Evolutionary conservation across 2,797 vertebrate species (phyloP), one percentile per base, ranked within the genome.

Genomic region (Myioborus melanocephalus): DNA sequence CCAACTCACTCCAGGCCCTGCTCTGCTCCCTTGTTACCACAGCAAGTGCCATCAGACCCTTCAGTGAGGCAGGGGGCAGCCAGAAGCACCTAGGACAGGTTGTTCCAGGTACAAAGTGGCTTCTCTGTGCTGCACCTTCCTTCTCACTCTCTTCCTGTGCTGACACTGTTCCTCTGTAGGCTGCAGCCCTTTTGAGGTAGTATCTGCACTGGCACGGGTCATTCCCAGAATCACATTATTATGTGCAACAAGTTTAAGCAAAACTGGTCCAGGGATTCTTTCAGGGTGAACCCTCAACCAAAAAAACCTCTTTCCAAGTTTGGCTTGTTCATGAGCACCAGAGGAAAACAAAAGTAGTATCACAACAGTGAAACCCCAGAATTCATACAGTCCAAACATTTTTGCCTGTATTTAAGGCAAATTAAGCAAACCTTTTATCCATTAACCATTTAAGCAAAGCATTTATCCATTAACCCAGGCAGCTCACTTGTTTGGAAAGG

Each of bases 21-120:
- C 22, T 72, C 44, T 19, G 6, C 44, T 30, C 15, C 41, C 46
- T 22, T 30, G 12, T 30, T 26, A 46, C 3, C 9, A 8, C 39
- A 46, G 66, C 35, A 59, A 55, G 50, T 47, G 14, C 10, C 37
- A 64, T 61, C 39, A 12, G 60, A 32, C 32, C 39, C 49, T 56
- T 63, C 59, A 21, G 19, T 5, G 19, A 63, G 24, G 34, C 53
- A 46, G 11, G 21, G 26, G 34, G 21, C 12, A 41, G 28, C 0
- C 2, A 7, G 5, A 35, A 41, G 35, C 23, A 30, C 15, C 24
- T 1, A 23, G 24, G 8, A 5, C 12, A 3, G 3, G 12, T 10
- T 55, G 16, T 56, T 79, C 20, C 50, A 65, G 41, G 37, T 26
- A 70, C 22, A 52, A 43, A 41, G 47, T 4, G 3, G 10, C 14